Percentiles rank a stretch among this genome's conserved stretches.
These are phyloP conservation scores for Etheostoma perlongum DNA, from an alignment of 2,797 vertebrate species.

Conservation along the genomic window DNA sequence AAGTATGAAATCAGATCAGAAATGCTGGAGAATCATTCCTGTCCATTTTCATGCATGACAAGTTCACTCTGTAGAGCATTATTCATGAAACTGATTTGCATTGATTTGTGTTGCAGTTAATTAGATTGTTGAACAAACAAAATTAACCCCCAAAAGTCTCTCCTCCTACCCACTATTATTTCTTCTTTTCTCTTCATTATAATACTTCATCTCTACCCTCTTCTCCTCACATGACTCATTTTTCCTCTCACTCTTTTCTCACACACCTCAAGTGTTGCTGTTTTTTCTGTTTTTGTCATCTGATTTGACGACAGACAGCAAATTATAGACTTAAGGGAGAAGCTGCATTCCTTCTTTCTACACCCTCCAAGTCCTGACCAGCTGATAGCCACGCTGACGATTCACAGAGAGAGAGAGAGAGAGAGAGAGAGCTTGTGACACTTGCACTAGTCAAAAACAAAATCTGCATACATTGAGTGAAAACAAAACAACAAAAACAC, in stretches of 20 bases:
- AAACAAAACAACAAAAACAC: conserved; percentile 12
- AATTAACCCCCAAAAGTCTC: background rate
- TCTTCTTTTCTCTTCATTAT: background rate
- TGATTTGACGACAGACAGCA: conserved; percentile 81
- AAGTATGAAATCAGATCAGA: too few species aligned
- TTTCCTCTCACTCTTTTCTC: conserved; percentile 26
- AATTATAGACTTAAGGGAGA: conserved; percentile 83
- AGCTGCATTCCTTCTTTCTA: conserved; percentile 78
- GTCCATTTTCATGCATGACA: too few species aligned
- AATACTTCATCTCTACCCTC: conserved; percentile 24
- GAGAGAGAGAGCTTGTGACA: background rate
- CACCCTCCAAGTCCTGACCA: conserved; percentile 66
- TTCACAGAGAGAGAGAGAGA: conserved; percentile 9
- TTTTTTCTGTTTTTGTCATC: conserved; percentile 64
- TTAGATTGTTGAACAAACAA: conserved; percentile 10
- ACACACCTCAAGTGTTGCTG: conserved; percentile 66
- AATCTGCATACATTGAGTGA: too few species aligned
- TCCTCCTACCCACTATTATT: background rate
- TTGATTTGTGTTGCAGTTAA: background rate
- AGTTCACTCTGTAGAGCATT: background rate
- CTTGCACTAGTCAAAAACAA: conserved; percentile 12
- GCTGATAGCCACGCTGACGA: conserved; percentile 63
- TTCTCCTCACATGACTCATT: conserved; percentile 33
- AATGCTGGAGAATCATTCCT: too few species aligned
- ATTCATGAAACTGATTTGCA: conserved; percentile 5